These are phyloP conservation scores for Eufriesea mexicana DNA, from an alignment of 1,140 invertebrate species.

Conservation along the genomic window DNA sequence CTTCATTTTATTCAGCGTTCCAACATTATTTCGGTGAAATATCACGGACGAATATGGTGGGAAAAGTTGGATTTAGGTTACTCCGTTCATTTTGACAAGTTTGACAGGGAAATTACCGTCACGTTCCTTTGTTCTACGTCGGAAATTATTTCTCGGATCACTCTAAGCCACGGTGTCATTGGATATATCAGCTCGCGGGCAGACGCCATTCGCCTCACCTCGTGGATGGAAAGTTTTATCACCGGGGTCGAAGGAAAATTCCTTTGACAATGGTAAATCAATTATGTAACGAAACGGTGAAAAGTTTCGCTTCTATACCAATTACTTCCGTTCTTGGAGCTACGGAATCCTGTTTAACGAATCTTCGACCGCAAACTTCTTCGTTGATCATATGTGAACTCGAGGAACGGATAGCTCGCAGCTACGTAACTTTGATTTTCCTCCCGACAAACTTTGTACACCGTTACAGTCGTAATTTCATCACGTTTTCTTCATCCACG, in stretches of 20 bases:
- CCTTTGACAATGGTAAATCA: neutral
- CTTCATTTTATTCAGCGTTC: too few relatives aligned
- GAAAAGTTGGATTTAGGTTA: slow-evolving; percentile 28
- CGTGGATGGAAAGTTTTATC: neutral
- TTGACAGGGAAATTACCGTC: neutral
- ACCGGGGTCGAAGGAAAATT: neutral
- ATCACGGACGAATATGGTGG: neutral
- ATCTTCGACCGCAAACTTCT: neutral
- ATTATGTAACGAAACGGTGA: neutral
- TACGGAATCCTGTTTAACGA: neutral
- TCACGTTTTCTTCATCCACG: neutral
- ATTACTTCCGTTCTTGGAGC: neutral
- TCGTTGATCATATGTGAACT: neutral
- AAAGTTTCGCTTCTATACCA: neutral
- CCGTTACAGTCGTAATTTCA: neutral
- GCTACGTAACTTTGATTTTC: neutral
- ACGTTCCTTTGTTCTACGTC: slow-evolving; percentile 15
- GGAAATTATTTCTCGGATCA: neutral
- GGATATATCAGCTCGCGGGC: neutral
- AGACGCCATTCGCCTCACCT: neutral
- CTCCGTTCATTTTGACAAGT: slow-evolving; percentile 29
- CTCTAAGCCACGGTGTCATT: neutral
- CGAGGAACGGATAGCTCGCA: neutral
- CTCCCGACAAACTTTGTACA: neutral
- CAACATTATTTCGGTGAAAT: slow-evolving; percentile 1